Evolutionary conservation across 2,888 invertebrate species (phyloP), one percentile per base, ranked within the genome.

Genomic region (Adela reaumurella): DNA sequence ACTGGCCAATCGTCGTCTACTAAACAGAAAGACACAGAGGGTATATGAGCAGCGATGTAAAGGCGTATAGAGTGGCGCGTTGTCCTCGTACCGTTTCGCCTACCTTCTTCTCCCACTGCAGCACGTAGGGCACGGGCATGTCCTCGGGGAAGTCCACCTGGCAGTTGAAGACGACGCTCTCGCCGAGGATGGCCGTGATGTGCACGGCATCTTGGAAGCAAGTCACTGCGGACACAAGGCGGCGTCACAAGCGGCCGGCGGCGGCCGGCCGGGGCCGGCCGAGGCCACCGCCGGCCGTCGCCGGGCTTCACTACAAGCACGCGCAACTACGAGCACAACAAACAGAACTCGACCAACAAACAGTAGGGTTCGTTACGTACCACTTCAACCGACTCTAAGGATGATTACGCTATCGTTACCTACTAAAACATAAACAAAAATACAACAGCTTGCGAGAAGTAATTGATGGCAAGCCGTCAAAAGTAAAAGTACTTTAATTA

Each of bases 61-160:
- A 71, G 46, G 51, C 45, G 76, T 74, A 76, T 77, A 73, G 74
- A 76, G 74, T 74, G 74, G 74, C 74, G 72, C 74, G 74, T 68
- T 72, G 64, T 70, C 86, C 88, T 87, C 92, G 88, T 92, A 92
- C 92, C 92, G 90, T 89, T 84, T 91, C 90, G 89, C 91, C 90
- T 91, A 94, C 94, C 92, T 95, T 94, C 90, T 96, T 97, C 88
- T 94, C 93, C 97, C 97, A 97, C 86, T 95, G 94, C 79, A 97
- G 89, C 83, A 97, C 94, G 84, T 95, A 95, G 81, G 95, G 94
- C 83, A 94, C 93, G 70, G 94, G 92, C 81, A 92, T 89, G 81
- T 94, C 92, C 79, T 93, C 92, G 74, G 94, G 93, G 82, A 95
- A 96, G 82, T 94, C 93, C 81, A 97, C 94, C 83, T 94, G 93